These are phyloP conservation scores for Meteorus sp. DNA, from an alignment of 1,140 invertebrate genomes.

Conservation along the genomic window DNA sequence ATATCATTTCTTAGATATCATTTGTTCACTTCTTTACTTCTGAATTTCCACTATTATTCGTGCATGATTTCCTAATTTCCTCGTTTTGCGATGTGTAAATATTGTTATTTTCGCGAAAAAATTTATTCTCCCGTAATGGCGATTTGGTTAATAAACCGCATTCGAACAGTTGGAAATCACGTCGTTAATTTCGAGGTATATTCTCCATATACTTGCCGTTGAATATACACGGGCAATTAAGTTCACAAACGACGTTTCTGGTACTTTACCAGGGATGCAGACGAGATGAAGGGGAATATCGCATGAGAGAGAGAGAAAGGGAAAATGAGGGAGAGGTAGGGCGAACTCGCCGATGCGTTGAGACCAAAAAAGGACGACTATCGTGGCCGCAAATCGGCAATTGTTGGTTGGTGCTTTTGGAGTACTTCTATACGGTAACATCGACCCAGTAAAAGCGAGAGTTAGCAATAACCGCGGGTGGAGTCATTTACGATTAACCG, in stretches of 20 bases:
- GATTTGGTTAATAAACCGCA: too few species aligned
- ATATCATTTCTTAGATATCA: too few species aligned
- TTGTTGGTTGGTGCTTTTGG: not conserved
- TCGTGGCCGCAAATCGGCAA: not conserved
- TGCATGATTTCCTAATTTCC: too few species aligned
- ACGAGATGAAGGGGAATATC: too few species aligned
- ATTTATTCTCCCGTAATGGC: too few species aligned
- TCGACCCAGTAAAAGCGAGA: not conserved
- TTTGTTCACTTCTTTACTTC: too few species aligned
- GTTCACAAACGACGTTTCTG: not conserved
- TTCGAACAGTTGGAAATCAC: not conserved
- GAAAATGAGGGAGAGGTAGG: too few species aligned
- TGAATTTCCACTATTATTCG: too few species aligned
- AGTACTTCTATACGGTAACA: not conserved
- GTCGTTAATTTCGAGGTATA: not conserved
- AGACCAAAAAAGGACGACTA: not conserved
- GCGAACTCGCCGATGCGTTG: not conserved
- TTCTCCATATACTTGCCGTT: not conserved
- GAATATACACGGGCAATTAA: not conserved
- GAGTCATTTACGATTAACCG: conserved; percentile 5
- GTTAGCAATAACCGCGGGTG: not conserved
- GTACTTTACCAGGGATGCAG: not conserved
- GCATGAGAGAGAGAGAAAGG: too few species aligned
- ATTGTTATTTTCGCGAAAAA: too few species aligned
- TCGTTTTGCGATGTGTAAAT: too few species aligned